Conservation (phyloP, 2,888 invertebrate genomes). For the Chrysomela aeneicollis region DNA sequence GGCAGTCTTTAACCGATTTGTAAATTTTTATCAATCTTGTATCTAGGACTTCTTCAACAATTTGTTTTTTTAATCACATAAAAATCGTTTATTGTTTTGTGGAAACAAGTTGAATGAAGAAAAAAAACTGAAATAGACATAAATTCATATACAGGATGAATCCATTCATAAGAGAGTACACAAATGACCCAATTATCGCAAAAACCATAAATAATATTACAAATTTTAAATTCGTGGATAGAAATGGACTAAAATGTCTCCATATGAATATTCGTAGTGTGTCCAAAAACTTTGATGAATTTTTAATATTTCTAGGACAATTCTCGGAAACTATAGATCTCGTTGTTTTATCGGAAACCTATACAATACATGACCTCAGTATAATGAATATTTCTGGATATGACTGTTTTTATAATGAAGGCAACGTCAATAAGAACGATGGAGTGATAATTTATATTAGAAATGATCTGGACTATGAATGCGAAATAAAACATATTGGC, state of each 20-base stretch:
- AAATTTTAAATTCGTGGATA: not conserved
- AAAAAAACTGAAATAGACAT: not conserved
- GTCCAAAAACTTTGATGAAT: constrained; percentile 12
- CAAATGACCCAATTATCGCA: constrained; percentile 6
- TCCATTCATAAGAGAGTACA: constrained; percentile 6
- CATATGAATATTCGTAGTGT: constrained; percentile 12
- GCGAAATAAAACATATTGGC: constrained; percentile 4
- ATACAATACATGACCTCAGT: constrained; percentile 3
- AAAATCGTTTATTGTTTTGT: not conserved
- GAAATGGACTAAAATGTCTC: not conserved
- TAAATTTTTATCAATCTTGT: too few relatives aligned
- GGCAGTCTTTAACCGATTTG: too few relatives aligned
- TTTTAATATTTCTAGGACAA: constrained; percentile 4
- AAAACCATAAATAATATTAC: not conserved
- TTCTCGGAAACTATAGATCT: not conserved
- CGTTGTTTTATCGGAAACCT: constrained; percentile 4
- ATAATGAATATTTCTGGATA: constrained; percentile 2
- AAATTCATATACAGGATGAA: constrained; percentile 3
- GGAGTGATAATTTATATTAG: not conserved
- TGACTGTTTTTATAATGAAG: constrained; percentile 9
- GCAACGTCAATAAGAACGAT: constrained; percentile 13
- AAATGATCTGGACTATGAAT: not conserved
- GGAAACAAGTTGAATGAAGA: not conserved
- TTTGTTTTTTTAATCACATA: too few relatives aligned
- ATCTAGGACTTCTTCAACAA: too few relatives aligned